Base-by-base conservation (phyloP, 1,140 invertebrate species). In the Aphis gossypii region DNA sequence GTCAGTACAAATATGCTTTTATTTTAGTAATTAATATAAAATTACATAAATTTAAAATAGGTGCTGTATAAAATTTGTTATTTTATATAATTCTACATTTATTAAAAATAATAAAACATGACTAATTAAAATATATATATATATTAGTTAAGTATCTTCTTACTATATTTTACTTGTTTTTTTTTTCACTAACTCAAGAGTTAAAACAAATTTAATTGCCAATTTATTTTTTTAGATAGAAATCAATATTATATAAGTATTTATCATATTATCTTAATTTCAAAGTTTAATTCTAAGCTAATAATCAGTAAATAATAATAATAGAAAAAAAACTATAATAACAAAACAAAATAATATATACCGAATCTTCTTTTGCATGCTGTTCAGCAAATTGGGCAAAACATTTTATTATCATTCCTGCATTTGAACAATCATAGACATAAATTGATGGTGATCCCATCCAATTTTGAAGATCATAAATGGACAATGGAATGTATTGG, bases 371-470 rank as follows among this genome's bases (percentile, higher is more conserved):
- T 94, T 96, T 96, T 95, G 99, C 98, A 95, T 99, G 98, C 95
- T 99, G 98, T 76, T 97, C 97, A 21, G 98, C 98, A 96, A 99
- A 99, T 94, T 97, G 97, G 94, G 98, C 97, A 96, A 99, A 99
- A 82, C 98, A 97, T 93, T 99, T 98, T 51, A 99, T 97, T 94
- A 99, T 99, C 92, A 99, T 98, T 82, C 99, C 99, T 21, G 99
- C 99, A 96, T 99, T 99, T 48, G 98, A 99, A 96, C 99, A 99
- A 95, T 99, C 99, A 96, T 99, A 99, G 20, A 99, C 99, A 96
- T 99, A 99, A 94, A 99, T 99, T 83, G 99, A 99, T 14, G 99
- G 99, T 91, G 98, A 97, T 91, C 98, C 98, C 98, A 99, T 99
- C 99, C 99, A 99, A 44, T 97, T 98, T 96, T 99, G 99, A 89